These are phyloP conservation scores for Psittacula derbiana DNA, from an alignment of 2,797 vertebrate genomes.

Conservation along the genomic window DNA sequence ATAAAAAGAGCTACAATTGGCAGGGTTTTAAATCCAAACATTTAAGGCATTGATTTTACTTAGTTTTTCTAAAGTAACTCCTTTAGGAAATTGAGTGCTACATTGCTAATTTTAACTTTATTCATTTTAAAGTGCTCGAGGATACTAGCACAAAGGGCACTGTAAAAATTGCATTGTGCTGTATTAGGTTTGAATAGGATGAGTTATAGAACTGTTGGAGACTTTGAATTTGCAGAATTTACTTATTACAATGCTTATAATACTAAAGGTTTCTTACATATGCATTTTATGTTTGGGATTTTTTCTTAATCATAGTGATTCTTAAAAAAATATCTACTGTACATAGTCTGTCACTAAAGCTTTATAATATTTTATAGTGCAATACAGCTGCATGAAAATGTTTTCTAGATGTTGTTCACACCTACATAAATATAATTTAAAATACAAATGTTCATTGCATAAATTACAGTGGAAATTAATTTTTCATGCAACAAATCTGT, in stretches of 20 bases:
- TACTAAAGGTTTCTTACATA: slow-evolving; percentile 14
- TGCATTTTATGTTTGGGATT: not conserved
- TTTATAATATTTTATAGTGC: not conserved
- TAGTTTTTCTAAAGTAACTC: slow-evolving; percentile 66
- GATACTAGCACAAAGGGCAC: slow-evolving; percentile 60
- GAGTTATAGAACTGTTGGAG: slow-evolving; percentile 44
- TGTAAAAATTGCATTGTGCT: slow-evolving; percentile 43
- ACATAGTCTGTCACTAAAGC: not conserved
- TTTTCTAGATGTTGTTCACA: not conserved
- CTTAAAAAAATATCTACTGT: not conserved
- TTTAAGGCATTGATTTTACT: slow-evolving; percentile 66
- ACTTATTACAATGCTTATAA: slow-evolving; percentile 51
- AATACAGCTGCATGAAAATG: not conserved
- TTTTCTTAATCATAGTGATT: slow-evolving; percentile 23
- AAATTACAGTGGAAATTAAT: not conserved
- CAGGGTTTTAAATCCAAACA: slow-evolving; percentile 55
- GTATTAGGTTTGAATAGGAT: slow-evolving; percentile 46
- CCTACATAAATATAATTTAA: not conserved
- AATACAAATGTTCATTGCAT: not conserved
- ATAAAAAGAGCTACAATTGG: slow-evolving; percentile 17
- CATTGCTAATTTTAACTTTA: slow-evolving; percentile 67
- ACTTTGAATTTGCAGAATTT: slow-evolving; percentile 51
- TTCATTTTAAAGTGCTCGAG: slow-evolving; percentile 56
- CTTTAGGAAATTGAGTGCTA: slow-evolving; percentile 63
- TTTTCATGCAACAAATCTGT: not conserved